These are phyloP conservation scores for Drosophila athabasca DNA, from an alignment of 1,140 invertebrate species.

Conservation along the genomic window DNA sequence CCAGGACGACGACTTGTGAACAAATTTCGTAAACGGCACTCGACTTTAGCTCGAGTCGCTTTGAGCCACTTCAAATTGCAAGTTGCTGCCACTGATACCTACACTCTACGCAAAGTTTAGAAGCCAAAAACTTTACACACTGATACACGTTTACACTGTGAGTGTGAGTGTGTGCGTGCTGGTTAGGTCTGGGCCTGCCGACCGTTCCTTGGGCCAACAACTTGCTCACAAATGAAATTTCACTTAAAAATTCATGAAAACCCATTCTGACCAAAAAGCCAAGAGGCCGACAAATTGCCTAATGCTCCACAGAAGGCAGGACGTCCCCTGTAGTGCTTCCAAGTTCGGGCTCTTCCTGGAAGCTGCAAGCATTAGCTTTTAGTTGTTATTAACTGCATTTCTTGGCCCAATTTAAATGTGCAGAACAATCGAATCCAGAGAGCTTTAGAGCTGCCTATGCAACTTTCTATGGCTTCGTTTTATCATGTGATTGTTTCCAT, in stretches of 20 bases:
- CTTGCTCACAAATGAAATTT: conserved; percentile 64
- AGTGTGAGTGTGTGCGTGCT: conserved; percentile 31
- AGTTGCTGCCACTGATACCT: conserved; percentile 71
- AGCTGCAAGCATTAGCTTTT: too few species aligned
- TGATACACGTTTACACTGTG: conserved; percentile 1
- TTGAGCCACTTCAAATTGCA: conserved; percentile 71
- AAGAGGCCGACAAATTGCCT: conserved; percentile 46
- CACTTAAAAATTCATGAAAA: conserved; percentile 75
- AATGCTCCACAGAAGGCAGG: too few species aligned
- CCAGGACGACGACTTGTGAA: conserved; percentile 64
- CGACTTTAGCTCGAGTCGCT: conserved; percentile 40
- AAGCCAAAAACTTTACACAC: conserved; percentile 58
- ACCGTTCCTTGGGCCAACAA: conserved; percentile 34
- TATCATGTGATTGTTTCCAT: too few species aligned
- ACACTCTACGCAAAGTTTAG: conserved; percentile 64
- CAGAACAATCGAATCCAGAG: too few species aligned
- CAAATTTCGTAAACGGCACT: conserved; percentile 66
- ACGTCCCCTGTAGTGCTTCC: neutral
- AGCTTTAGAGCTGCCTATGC: neutral
- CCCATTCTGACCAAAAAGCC: conserved; percentile 51
- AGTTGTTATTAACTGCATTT: too few species aligned
- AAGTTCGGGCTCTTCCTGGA: neutral
- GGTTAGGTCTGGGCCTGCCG: conserved; percentile 41
- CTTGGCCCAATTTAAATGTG: too few species aligned
- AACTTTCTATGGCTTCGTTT: too few species aligned